phyloP scores from a whole-genome alignment of 2,888 invertebrate genomes.

The Tinea pellionella region DNA sequence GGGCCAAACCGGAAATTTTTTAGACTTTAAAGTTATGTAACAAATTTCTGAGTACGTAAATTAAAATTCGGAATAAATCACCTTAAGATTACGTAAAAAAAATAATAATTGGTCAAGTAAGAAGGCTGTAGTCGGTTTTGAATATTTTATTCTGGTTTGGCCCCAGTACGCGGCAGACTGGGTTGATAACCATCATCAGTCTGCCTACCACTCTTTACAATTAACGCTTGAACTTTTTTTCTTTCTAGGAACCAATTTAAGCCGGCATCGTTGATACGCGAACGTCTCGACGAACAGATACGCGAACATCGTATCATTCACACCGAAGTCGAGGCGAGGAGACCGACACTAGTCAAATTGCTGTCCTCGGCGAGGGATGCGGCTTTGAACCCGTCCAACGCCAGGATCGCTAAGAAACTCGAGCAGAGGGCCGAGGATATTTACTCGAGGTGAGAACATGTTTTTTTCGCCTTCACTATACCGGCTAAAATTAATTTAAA shows the following conservation, averaged over 20 bases:
- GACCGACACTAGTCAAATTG: constrained; percentile 86
- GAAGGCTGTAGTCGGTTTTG: too few relatives aligned
- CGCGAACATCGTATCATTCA: constrained; percentile 86
- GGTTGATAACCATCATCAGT: too few relatives aligned
- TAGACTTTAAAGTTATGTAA: too few relatives aligned
- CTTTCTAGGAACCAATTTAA: constrained; percentile 73
- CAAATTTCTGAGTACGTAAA: too few relatives aligned
- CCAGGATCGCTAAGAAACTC: constrained; percentile 88
- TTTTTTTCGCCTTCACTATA: not conserved
- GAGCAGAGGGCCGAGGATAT: constrained; percentile 92
- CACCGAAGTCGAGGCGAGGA: constrained; percentile 87
- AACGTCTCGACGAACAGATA: constrained; percentile 89
- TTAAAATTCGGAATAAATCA: too few relatives aligned
- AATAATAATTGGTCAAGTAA: too few relatives aligned
- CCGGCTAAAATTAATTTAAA: not conserved
- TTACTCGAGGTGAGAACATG: constrained; percentile 55
- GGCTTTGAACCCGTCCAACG: constrained; percentile 83
- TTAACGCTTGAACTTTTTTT: too few relatives aligned
- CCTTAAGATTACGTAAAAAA: too few relatives aligned
- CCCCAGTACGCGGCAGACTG: too few relatives aligned
- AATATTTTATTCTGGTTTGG: too few relatives aligned
- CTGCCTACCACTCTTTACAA: too few relatives aligned
- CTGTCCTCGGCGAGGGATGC: constrained; percentile 83
- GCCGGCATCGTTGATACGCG: constrained; percentile 89
- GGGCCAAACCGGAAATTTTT: too few relatives aligned